Base-by-base conservation (phyloP, 1,140 invertebrate genomes). In the Drosophila miranda region DNA sequence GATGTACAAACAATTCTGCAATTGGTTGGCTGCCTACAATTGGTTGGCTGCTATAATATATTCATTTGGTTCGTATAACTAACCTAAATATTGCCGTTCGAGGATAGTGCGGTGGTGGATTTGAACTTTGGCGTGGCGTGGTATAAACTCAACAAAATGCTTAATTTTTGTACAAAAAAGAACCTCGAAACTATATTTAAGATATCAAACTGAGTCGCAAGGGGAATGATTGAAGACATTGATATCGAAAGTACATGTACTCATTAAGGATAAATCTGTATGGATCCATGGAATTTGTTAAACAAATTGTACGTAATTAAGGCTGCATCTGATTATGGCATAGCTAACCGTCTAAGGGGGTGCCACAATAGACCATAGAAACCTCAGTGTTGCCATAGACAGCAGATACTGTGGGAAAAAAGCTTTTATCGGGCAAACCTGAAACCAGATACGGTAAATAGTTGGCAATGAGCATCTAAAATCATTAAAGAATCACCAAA, bases 381-480 rank as follows among this genome's bases (percentile, higher is more conserved):
- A 99, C 98, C 94, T 99, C 98, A 30, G 98, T 99, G 91, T 99
- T 99, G 67, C 98, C 98, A 93, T 99, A 99, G 34, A 99, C 98
- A 54, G 98, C 98, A 59, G 98, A 99, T 62, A 99, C 96, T 64
- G 98, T 96, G 60, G 98, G 98, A 92, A 97, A 99, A 52, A 99
- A 92, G 92, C 95, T 97, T 91, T 97, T 98, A 90, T 97, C 96
- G 70, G 98, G 98, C 90, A 99, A 94, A 69, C 97, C 96, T 97
- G 91, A 52, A 93, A 93, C 41, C 67, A 76, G 53, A 38, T 5
- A 60, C 52, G n/a, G 45, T 72, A 44, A 66, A 64, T 60, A 42
- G 23, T 5, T 9, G 23, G 4, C 3, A 44, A 59, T 19, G 43
- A 13, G 26, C 34, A 21, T 53, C 52, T 9, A 8, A 34, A 34